A percentile compares a stretch with the other conserved stretches of the same genome.
phyloP scores from a whole-genome alignment of 2,888 invertebrate genomes.

The Ceramica pisi region DNA sequence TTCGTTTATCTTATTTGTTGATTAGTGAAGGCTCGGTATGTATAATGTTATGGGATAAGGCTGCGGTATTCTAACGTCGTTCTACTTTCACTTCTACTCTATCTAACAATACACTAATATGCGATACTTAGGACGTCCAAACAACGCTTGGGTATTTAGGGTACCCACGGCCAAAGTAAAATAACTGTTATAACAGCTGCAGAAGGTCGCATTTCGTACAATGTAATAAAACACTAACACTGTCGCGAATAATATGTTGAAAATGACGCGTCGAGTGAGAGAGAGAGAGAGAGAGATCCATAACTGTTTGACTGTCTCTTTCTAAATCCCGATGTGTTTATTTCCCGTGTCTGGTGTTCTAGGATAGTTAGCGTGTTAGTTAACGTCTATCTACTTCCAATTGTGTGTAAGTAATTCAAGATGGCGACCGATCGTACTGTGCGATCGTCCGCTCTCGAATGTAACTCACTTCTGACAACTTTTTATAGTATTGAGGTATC shows the following conservation, averaged over 20 bases:
- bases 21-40: slow-evolving; percentile 54
- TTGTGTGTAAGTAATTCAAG: slow-evolving; percentile 11
- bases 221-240: slow-evolving; percentile 10
- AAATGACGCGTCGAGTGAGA: background rate
- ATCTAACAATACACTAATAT: slow-evolving; percentile 29
- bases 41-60: slow-evolving; percentile 47
- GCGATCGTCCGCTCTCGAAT: slow-evolving; percentile 36
- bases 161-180: background rate
- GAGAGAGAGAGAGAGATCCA: no score
- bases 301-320: background rate
- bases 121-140: slow-evolving; percentile 43
- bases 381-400: background rate
- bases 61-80: slow-evolving; percentile 32
- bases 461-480: slow-evolving; percentile 9
- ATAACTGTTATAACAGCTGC: background rate
- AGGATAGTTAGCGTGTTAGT: background rate
- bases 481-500: slow-evolving; percentile 28
- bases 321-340: background rate
- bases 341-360: background rate
- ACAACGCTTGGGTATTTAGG: slow-evolving; percentile 1
- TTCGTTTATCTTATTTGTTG: slow-evolving; percentile 51
- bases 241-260: slow-evolving; percentile 14
- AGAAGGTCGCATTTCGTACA: slow-evolving; percentile 18
- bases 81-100: slow-evolving; percentile 27
- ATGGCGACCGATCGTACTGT: slow-evolving; percentile 16